These are phyloP conservation scores for Enteromius radiatus DNA, from an alignment of 2,797 vertebrate species.

Conservation along the genomic window DNA sequence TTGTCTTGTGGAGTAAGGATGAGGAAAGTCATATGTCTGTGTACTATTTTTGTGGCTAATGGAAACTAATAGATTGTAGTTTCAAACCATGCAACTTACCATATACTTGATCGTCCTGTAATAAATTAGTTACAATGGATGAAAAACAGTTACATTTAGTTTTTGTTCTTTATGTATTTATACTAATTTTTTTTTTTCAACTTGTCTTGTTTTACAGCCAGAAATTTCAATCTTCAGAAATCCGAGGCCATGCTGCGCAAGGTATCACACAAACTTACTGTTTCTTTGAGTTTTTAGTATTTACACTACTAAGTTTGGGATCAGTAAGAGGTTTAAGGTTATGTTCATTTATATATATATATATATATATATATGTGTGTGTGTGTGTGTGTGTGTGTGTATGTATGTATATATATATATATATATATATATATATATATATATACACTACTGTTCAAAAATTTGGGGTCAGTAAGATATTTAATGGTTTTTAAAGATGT, in stretches of 20 bases:
- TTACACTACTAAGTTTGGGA: no score
- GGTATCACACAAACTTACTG: conserved; percentile 72
- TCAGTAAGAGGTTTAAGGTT: background rate
- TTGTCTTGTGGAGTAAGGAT: background rate
- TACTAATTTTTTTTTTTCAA: background rate
- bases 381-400: no score
- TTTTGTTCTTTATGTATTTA: background rate
- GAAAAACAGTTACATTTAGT: background rate
- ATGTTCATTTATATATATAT: background rate
- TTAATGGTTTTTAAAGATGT: no score
- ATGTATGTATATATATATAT: no score
- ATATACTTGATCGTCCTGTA: background rate
- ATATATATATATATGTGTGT: no score
- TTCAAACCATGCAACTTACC: background rate
- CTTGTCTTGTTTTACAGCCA: conserved; percentile 76
- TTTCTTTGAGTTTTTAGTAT: background rate
- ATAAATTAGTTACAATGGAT: background rate
- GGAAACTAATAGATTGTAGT: background rate
- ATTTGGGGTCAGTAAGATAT: no score
- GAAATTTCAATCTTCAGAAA: conserved; percentile 91
- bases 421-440: no score
- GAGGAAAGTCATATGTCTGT: background rate
- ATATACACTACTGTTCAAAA: no score
- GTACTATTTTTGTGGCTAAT: background rate
- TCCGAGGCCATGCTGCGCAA: conserved; percentile 93